Percentiles rank a stretch among this genome's conserved stretches.
phyloP scores from a whole-genome alignment of 2,113 vertebrate species.

The Cyphomyrus discorhynchus region DNA sequence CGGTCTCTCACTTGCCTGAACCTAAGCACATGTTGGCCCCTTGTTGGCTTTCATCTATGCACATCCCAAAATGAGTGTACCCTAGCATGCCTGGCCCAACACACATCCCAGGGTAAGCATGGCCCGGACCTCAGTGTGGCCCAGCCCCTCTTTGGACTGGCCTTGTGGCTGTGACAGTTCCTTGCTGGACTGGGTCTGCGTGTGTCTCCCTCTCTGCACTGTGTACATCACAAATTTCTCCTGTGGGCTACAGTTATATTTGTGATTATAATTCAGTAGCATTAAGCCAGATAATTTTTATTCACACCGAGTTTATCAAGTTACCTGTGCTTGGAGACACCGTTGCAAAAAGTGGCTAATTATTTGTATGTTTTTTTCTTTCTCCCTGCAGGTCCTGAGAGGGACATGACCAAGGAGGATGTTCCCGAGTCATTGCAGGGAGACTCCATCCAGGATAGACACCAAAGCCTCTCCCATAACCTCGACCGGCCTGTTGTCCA shows the following conservation, averaged over 20 bases:
- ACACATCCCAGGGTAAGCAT: background rate
- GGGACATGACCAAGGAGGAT: conserved; percentile 69
- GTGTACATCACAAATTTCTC: background rate
- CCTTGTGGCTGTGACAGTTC: background rate
- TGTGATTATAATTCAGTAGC: background rate
- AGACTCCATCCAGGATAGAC: conserved; percentile 57
- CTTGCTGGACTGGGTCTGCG: background rate
- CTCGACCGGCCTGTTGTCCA: conserved; percentile 69
- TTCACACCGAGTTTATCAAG: background rate
- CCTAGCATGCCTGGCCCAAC: background rate
- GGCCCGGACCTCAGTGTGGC: background rate
- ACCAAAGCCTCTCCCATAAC: conserved; percentile 51
- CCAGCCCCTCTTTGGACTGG: background rate
- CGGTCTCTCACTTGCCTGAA: background rate
- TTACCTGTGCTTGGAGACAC: background rate
- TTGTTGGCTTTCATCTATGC: background rate
- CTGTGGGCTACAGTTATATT: background rate
- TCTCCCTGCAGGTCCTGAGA: conserved; percentile 42
- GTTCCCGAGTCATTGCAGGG: conserved; percentile 60
- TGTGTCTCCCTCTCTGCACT: background rate
- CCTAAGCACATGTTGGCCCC: background rate
- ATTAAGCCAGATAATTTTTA: background rate
- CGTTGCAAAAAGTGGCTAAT: background rate
- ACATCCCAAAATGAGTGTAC: background rate
- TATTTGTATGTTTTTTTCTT: background rate